Conservation (phyloP, 2,888 invertebrate species). For the Sphaerophoria rueppellii region DNA sequence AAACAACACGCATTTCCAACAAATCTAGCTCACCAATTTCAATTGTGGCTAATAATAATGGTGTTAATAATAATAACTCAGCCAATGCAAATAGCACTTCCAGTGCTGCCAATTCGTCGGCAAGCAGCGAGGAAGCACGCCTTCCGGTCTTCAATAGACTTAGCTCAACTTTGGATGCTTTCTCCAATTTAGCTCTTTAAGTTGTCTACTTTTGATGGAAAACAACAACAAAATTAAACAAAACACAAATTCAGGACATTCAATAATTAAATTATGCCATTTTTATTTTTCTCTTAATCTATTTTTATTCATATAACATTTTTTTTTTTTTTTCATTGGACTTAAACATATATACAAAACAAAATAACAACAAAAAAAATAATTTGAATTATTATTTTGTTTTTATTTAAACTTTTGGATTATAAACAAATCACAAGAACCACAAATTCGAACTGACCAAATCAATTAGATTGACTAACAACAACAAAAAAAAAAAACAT, state of each 20-base stretch:
- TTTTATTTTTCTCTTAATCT: slow-evolving; percentile 16
- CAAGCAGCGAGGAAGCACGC: slow-evolving; percentile 84
- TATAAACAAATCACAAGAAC: slow-evolving; percentile 39
- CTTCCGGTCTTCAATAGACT: slow-evolving; percentile 91
- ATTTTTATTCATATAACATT: slow-evolving; percentile 5
- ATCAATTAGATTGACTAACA: slow-evolving; percentile 68
- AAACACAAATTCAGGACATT: slow-evolving; percentile 18
- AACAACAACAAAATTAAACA: background rate
- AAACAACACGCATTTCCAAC: slow-evolving; percentile 77
- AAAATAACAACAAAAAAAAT: slow-evolving; percentile 43
- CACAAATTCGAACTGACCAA: slow-evolving; percentile 67
- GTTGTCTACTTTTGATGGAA: slow-evolving; percentile 43
- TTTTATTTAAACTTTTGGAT: slow-evolving; percentile 54
- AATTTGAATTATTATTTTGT: slow-evolving; percentile 18
- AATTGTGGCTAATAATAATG: slow-evolving; percentile 70
- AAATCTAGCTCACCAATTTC: slow-evolving; percentile 78
- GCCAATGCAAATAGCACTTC: slow-evolving; percentile 73
- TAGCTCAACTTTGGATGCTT: slow-evolving; percentile 83
- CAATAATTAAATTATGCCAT: slow-evolving; percentile 44
- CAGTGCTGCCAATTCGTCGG: slow-evolving; percentile 58
- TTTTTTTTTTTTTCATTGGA: slow-evolving; percentile 56
- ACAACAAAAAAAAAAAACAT: background rate
- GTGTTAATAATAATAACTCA: slow-evolving; percentile 60
- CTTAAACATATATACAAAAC: slow-evolving; percentile 39
- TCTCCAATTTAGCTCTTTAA: slow-evolving; percentile 78